Conservation (phyloP, 1,140 invertebrate species). For the Camponotus pennsylvanicus region DNA sequence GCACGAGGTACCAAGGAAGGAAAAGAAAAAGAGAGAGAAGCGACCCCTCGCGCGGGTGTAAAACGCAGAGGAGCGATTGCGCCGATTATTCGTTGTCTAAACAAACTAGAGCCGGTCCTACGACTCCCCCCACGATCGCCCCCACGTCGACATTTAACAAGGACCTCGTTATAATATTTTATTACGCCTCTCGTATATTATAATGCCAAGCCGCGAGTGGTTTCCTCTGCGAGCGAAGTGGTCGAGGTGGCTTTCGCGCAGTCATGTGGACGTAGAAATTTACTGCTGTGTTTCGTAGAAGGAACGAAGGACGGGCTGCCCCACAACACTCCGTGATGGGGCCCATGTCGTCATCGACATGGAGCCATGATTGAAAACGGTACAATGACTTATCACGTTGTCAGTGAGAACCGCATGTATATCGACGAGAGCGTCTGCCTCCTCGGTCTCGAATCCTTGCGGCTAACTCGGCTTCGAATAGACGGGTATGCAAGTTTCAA, state of each 20-base stretch:
- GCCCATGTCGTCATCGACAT: constrained; percentile 15
- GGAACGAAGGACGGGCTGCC: constrained; percentile 4
- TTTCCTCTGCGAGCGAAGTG: constrained; percentile 31
- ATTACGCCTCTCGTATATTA: constrained; percentile 68
- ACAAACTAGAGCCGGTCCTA: constrained; percentile 83
- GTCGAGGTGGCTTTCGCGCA: constrained; percentile 49
- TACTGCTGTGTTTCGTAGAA: constrained; percentile 53
- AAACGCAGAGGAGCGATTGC: constrained; percentile 77
- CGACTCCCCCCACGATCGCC: not conserved
- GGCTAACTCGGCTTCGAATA: not conserved
- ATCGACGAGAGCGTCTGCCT: constrained; percentile 12
- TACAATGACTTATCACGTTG: constrained; percentile 55
- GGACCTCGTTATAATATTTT: constrained; percentile 86
- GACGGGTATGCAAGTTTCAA: not conserved
- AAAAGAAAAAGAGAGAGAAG: constrained; percentile 38
- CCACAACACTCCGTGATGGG: not conserved
- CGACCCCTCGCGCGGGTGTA: constrained; percentile 38
- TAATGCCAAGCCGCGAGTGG: constrained; percentile 28
- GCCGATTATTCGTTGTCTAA: constrained; percentile 86
- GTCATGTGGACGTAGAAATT: constrained; percentile 56
- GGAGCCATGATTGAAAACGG: constrained; percentile 51
- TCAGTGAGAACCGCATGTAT: constrained; percentile 25
- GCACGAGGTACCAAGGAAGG: not conserved
- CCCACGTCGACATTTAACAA: constrained; percentile 81
- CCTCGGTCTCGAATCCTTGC: not conserved